Base-by-base conservation (phyloP, 2,797 vertebrate genomes). In the Molossus alvarezi region DNA sequence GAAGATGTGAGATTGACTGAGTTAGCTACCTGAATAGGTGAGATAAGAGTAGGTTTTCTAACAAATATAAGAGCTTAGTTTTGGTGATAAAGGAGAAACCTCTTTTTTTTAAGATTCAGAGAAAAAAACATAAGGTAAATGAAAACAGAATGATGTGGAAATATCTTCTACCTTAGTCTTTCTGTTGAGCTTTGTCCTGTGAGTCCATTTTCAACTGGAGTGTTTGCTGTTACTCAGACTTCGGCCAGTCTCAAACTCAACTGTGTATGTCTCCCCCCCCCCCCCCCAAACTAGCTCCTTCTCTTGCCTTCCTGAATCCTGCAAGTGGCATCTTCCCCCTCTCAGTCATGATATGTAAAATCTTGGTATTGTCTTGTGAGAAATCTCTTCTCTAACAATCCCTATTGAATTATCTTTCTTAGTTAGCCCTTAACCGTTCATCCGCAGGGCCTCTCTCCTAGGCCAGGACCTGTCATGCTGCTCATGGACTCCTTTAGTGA, bases 31-130 rank as follows among this genome's bases (percentile, higher is more conserved):
- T 75, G 85, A 80, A 88, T 53, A 87, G 12, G 6, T 89, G 90
- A 95, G 84, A 72, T 37, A 91, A 92, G 48, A 93, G 57, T 71
- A 57, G 77, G 57, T 91, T 92, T 25, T 29, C 8, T 92, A 82
- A 57, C 4, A 83, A 33, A 93, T 53, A 21, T 41, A 84, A 88
- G 57, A 91, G 9, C 45, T 91, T 80, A 60, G 75, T 67, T 90
- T 95, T 91, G 25, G 67, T 85, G 67, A 94, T 20, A 58, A 45
- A 84, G 29, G 60, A 95, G 64, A 94, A 90, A 75, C 25, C 25
- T 71, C 41, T 84, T 90, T 89, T 89, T 60, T 92, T 92, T 86
- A 91, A 91, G 77, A 69, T 3, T 58, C 9, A 89, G 91, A 84
- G 71, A 37, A 23, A 67, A 58, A 58, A 95, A 48, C 37, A 18